Evolutionary conservation across 1,140 invertebrate species (phyloP).

Genomic region (Drosophila azteca): DNA sequence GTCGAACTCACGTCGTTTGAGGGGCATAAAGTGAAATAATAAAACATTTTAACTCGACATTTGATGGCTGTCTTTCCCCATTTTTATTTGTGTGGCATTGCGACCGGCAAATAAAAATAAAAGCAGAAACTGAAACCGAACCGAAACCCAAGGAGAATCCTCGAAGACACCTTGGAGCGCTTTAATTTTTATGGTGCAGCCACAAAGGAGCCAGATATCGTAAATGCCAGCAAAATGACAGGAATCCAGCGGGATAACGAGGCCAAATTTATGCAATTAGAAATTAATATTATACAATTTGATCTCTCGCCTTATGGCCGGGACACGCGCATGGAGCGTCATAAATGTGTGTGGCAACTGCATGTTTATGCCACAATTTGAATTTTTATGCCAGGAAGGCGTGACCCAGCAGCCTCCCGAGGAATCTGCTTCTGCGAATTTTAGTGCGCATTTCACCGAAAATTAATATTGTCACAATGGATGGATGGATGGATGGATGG

Average conservation of each 20-base stretch:
- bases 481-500: background rate
- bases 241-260: slow-evolving; percentile 29
- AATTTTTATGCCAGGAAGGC: slow-evolving; percentile 59
- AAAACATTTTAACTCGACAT: slow-evolving; percentile 80
- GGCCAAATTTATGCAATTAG: slow-evolving; percentile 82
- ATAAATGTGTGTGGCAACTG: slow-evolving; percentile 69
- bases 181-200: slow-evolving; percentile 75
- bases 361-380: slow-evolving; percentile 74
- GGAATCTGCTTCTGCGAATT: slow-evolving; percentile 22
- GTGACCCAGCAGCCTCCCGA: slow-evolving; percentile 33
- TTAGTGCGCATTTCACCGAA: slow-evolving; percentile 48
- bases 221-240: slow-evolving; percentile 48
- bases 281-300: slow-evolving; percentile 83
- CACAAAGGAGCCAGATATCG: slow-evolving; percentile 36
- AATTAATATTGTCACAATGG: slow-evolving; percentile 47
- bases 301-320: slow-evolving; percentile 49
- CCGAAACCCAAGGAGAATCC: slow-evolving; percentile 20
- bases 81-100: slow-evolving; percentile 75
- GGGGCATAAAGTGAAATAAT: slow-evolving; percentile 74
- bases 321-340: slow-evolving; percentile 57
- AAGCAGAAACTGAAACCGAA: slow-evolving; percentile 31
- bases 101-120: slow-evolving; percentile 77
- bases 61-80: slow-evolving; percentile 67
- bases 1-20: slow-evolving; percentile 50
- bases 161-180: slow-evolving; percentile 69